A percentile compares a stretch with the other conserved stretches of the same genome.
phyloP scores from a whole-genome alignment of 1,140 invertebrate genomes.

The Drosophila willistoni region DNA sequence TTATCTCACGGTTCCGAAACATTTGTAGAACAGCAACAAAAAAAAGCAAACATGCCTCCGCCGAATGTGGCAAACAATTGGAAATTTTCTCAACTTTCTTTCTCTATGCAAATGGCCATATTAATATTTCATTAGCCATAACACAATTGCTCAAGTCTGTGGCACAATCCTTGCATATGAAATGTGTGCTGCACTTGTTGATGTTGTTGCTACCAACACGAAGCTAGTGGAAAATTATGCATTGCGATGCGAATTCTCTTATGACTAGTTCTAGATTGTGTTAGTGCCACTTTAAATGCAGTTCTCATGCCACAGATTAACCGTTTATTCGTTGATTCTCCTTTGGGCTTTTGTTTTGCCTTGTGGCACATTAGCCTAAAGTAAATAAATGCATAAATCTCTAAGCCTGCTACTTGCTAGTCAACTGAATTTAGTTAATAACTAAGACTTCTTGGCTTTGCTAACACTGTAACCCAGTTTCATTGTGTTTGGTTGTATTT shows the following conservation, averaged over 20 bases:
- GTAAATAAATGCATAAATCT: conserved; percentile 10
- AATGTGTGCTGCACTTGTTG: conserved; percentile 17
- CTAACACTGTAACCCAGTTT: conserved; percentile 18
- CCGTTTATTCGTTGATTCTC: conserved; percentile 6
- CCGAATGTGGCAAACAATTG: conserved; percentile 5
- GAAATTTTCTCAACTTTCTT: conserved; percentile 13
- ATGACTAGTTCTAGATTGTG: conserved; percentile 4
- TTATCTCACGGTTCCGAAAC: conserved; percentile 12
- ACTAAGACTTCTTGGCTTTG: conserved; percentile 2
- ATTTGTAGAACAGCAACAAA: conserved; percentile 10
- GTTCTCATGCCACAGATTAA: conserved; percentile 10
- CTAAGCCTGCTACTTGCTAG: not conserved
- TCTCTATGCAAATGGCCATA: conserved; percentile 18
- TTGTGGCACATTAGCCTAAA: conserved; percentile 23
- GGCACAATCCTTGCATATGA: conserved; percentile 13
- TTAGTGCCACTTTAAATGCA: conserved; percentile 15
- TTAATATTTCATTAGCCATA: conserved; percentile 24
- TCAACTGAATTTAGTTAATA: conserved; percentile 6
- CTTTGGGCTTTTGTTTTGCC: conserved; percentile 5
- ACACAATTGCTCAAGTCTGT: conserved; percentile 16
- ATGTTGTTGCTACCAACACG: not conserved
- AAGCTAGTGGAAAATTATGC: conserved; percentile 17
- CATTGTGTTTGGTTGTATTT: not conserved
- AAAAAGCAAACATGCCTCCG: not conserved
- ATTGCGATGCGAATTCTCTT: not conserved